phyloP scores from a whole-genome alignment of 2,113 vertebrate species.

The Marmota monax region DNA sequence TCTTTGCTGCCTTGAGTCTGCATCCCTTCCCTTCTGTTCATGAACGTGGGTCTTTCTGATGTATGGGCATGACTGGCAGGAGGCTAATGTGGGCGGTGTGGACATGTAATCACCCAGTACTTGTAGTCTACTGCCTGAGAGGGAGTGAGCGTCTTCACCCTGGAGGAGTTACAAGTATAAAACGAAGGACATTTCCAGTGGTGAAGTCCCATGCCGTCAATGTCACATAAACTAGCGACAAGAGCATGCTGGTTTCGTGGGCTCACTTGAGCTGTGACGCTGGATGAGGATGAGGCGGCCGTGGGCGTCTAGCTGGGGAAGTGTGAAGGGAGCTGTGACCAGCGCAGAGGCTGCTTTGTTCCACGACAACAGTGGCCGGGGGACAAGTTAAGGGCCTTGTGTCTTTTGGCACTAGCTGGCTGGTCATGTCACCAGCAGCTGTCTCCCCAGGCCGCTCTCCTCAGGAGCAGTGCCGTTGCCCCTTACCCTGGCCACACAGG shows the following conservation, averaged over 20 bases:
- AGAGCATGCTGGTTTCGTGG: background rate
- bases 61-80: background rate
- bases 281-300: too few species aligned
- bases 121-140: background rate
- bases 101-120: background rate
- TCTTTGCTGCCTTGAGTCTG: background rate
- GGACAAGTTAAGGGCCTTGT: accelerated
- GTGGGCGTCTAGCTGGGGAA: too few species aligned
- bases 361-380: background rate
- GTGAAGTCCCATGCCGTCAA: background rate
- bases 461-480: background rate
- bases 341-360: background rate
- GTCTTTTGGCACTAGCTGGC: background rate
- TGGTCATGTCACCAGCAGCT: background rate
- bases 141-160: background rate
- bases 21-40: background rate
- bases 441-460: background rate
- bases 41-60: background rate
- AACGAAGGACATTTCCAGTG: background rate
- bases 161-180: background rate
- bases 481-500: background rate
- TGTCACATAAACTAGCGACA: background rate
- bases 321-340: too few species aligned
- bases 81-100: background rate
- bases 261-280: background rate